These are phyloP conservation scores for Hydroisotoma schaefferi DNA, from an alignment of 2,888 invertebrate species.

Conservation along the genomic window DNA sequence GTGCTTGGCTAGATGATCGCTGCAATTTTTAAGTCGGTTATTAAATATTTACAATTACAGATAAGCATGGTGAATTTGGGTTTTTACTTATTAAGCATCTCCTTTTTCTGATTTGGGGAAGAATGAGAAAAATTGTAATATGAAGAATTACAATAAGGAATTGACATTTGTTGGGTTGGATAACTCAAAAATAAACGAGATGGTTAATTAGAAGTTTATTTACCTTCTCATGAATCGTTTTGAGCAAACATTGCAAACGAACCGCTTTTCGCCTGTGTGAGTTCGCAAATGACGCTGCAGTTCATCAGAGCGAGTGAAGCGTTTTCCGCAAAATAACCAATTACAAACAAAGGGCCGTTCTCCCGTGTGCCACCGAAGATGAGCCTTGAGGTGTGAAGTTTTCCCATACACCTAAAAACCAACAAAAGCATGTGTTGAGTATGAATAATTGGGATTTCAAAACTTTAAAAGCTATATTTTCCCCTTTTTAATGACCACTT, in stretches of 20 bases:
- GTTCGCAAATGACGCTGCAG: slow-evolving; percentile 78
- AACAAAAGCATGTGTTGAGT: slow-evolving; percentile 28
- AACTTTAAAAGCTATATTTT: slow-evolving; percentile 11
- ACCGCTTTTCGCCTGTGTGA: slow-evolving; percentile 85
- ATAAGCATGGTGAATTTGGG: not conserved
- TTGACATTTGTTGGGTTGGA: not conserved
- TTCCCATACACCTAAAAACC: slow-evolving; percentile 70
- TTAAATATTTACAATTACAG: too few species aligned
- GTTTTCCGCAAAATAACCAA: slow-evolving; percentile 95
- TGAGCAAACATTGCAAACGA: slow-evolving; percentile 56
- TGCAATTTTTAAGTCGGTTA: too few species aligned
- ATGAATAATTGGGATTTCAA: slow-evolving; percentile 6
- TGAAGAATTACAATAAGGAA: not conserved
- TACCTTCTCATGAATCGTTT: slow-evolving; percentile 56
- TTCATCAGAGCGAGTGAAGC: slow-evolving; percentile 61
- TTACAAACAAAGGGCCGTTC: slow-evolving; percentile 92
- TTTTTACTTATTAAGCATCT: not conserved
- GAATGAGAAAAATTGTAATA: not conserved
- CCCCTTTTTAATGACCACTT: slow-evolving; percentile 9
- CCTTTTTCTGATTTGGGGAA: too few species aligned
- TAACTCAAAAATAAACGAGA: not conserved
- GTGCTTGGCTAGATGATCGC: slow-evolving; percentile 3
- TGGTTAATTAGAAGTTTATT: not conserved
- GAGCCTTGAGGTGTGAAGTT: slow-evolving; percentile 81
- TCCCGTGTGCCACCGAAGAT: slow-evolving; percentile 62